A percentile compares a stretch with the other conserved stretches of the same genome.
Evolutionary conservation across 2,888 invertebrate species (phyloP).

Genomic region (Dryocosmus kuriphilus): DNA sequence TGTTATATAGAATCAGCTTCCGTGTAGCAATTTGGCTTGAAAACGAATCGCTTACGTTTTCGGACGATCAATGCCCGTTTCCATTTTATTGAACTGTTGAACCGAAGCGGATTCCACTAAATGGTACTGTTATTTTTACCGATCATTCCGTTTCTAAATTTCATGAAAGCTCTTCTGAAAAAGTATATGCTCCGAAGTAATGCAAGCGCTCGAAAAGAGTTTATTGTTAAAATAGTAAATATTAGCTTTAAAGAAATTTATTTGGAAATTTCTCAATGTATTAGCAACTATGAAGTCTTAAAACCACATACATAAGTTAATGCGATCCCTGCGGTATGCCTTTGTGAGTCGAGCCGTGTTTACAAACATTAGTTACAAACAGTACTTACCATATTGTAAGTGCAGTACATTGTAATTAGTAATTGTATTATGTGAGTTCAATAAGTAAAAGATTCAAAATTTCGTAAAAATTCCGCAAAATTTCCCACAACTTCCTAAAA

Average conservation of each 20-base stretch:
- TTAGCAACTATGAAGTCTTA: neutral
- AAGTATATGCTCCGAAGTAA: neutral
- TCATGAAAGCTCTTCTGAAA: conserved; percentile 16
- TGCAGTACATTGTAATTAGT: conserved; percentile 21
- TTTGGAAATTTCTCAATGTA: neutral
- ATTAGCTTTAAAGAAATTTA: neutral
- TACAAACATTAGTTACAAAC: conserved; percentile 31
- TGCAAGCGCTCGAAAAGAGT: neutral
- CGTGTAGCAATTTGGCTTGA: conserved; percentile 30
- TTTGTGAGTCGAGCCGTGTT: neutral
- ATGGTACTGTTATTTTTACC: conserved; percentile 22
- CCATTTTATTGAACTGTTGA: conserved; percentile 32
- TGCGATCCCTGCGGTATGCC: neutral
- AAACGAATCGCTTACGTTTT: conserved; percentile 39
- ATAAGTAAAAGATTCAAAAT: neutral
- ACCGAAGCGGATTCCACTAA: conserved; percentile 23
- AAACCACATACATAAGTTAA: neutral
- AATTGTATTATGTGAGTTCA: conserved; percentile 19
- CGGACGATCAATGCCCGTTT: conserved; percentile 24
- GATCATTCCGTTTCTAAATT: conserved; percentile 32
- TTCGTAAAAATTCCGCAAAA: too few species aligned
- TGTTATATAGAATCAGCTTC: conserved; percentile 38
- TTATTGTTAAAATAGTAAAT: too few species aligned
- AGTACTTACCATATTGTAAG: conserved; percentile 23
- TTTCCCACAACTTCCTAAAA: too few species aligned